phyloP scores from a whole-genome alignment of 2,797 vertebrate species.

The Coluber constrictor region DNA sequence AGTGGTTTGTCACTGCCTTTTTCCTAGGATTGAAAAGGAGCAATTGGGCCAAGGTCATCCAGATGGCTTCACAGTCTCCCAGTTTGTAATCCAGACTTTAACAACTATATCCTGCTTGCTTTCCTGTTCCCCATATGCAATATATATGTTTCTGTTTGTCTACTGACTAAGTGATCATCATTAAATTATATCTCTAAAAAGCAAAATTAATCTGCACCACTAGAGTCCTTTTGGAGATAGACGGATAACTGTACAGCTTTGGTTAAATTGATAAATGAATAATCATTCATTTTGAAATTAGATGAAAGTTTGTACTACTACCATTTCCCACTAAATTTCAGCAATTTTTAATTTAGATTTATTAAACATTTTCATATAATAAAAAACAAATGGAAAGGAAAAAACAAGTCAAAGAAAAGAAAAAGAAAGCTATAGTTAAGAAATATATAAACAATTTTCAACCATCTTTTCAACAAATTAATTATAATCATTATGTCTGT shows the following conservation, averaged over 20 bases:
- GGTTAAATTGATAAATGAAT: no score
- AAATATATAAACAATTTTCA: not conserved
- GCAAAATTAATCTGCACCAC: not conserved
- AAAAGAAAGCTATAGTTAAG: not conserved
- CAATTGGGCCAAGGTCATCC: not conserved
- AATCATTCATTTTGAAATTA: not conserved
- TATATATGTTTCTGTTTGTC: not conserved
- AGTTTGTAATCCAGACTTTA: not conserved
- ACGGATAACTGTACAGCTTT: no score
- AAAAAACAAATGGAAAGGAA: not conserved
- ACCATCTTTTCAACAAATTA: not conserved
- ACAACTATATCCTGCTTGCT: not conserved
- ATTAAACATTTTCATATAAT: not conserved
- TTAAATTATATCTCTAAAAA: not conserved
- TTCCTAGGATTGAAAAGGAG: not conserved
- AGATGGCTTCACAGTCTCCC: not conserved
- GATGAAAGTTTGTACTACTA: not conserved
- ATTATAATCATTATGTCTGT: not conserved
- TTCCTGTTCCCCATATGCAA: not conserved
- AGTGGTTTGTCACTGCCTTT: not conserved
- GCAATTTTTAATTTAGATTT: not conserved
- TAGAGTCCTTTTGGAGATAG: no score
- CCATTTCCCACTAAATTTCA: not conserved
- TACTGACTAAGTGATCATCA: not conserved
- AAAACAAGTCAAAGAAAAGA: not conserved